A percentile compares a stretch with the other conserved stretches of the same genome.
Conservation (phyloP, 1,140 invertebrate species). For the Ridgeia piscesae region DNA sequence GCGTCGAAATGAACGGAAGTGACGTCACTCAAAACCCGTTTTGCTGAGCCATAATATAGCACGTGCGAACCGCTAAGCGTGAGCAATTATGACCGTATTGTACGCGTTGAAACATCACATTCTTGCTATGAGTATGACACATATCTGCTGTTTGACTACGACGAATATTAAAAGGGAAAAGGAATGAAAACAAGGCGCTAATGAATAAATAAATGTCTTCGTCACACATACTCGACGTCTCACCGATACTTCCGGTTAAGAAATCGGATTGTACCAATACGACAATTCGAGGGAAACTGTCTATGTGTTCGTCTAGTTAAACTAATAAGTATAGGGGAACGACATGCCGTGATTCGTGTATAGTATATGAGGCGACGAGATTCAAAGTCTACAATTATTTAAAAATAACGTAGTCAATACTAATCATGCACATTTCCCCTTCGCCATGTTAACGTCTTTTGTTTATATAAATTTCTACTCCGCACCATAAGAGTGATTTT, state of each 20-base stretch:
- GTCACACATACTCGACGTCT: neutral
- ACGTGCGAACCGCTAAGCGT: neutral
- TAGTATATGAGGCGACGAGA: neutral
- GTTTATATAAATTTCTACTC: neutral
- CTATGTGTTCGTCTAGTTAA: neutral
- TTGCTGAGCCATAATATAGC: neutral
- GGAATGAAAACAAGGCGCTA: neutral
- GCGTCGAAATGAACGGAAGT: neutral
- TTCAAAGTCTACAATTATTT: neutral
- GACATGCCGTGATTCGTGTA: neutral
- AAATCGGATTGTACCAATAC: neutral
- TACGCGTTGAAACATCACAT: neutral
- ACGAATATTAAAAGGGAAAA: neutral
- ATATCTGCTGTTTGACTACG: neutral
- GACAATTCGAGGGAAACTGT: neutral
- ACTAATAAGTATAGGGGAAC: neutral
- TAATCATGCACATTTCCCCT: neutral
- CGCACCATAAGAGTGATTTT: no score
- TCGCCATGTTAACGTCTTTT: neutral
- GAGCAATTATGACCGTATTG: neutral
- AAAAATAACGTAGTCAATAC: neutral
- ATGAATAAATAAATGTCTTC: neutral
- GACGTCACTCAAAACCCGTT: neutral
- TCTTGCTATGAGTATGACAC: neutral
- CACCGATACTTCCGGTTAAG: neutral